Conservation (phyloP, 35 echinoderm and acorn worm genomes). For the Ophiothrix spiculata region DNA sequence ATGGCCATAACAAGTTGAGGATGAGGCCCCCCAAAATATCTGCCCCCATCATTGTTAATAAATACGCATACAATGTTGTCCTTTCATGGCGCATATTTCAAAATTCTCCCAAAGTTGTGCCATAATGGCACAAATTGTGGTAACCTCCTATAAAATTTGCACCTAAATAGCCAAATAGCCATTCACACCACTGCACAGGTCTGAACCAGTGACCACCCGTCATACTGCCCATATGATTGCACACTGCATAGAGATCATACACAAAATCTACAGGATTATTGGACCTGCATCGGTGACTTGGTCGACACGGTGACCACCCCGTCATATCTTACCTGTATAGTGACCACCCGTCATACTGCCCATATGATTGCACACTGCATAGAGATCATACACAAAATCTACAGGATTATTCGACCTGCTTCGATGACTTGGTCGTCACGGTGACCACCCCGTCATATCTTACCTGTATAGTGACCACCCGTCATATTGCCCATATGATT, state of each 20-base stretch:
- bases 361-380: slow-evolving; percentile 93
- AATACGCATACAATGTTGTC: too few species aligned
- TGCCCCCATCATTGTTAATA: too few species aligned
- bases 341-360: slow-evolving; percentile 85
- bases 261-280: slow-evolving; percentile 43
- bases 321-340: slow-evolving; percentile 80
- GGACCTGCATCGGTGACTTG: slow-evolving; percentile 22
- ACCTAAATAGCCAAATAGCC: too few species aligned
- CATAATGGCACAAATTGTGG: too few species aligned
- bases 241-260: slow-evolving; percentile 91
- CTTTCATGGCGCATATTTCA: too few species aligned
- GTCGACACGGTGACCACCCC: slow-evolving; percentile 87
- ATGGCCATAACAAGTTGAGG: too few species aligned
- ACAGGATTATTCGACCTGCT: slow-evolving; percentile 21
- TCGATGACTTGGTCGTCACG: slow-evolving; percentile 54
- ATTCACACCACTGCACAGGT: too few species aligned
- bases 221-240: slow-evolving; percentile 85
- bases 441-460: slow-evolving; percentile 84
- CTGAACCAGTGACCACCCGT: slow-evolving; percentile 91
- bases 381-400: slow-evolving; percentile 77
- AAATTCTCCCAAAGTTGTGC: too few species aligned
- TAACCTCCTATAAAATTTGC: too few species aligned
- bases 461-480: slow-evolving; percentile 97
- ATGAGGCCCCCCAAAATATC: too few species aligned
- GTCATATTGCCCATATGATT: slow-evolving; percentile 87